A percentile compares a stretch with the other conserved stretches of the same genome.
Evolutionary conservation across 1,140 invertebrate genomes (phyloP).

Genomic region (Rhagoletis zephyria): DNA sequence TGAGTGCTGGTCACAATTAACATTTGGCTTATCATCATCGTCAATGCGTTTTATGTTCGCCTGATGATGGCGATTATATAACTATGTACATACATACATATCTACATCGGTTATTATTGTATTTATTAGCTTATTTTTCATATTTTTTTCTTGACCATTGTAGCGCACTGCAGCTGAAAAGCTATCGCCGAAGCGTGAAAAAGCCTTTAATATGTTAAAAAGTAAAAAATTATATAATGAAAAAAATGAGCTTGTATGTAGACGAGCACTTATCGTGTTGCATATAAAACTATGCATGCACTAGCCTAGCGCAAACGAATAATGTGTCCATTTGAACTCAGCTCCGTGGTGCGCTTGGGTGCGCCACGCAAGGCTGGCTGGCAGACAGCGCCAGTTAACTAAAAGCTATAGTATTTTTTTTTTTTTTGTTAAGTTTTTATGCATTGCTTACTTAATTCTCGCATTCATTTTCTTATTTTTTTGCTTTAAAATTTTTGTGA

Average conservation of each 20-base stretch:
- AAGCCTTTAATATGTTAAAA: constrained; percentile 49
- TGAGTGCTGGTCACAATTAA: constrained; percentile 40
- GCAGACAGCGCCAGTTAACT: constrained; percentile 2
- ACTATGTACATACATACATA: neutral
- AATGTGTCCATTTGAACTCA: constrained; percentile 40
- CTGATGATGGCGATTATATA: constrained; percentile 10
- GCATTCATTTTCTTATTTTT: neutral
- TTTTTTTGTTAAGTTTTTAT: neutral
- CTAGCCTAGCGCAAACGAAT: neutral
- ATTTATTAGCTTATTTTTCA: constrained; percentile 15
- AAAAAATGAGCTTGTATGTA: neutral
- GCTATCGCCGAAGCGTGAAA: constrained; percentile 5
- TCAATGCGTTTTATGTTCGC: constrained; percentile 29
- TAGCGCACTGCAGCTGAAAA: neutral
- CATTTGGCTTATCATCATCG: constrained; percentile 47
- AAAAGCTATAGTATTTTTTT: neutral
- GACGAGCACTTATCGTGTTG: neutral
- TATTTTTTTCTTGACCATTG: neutral
- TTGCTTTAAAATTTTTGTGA: neutral
- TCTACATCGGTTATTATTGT: neutral
- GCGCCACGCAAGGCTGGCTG: neutral
- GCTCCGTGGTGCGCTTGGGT: constrained; percentile 14
- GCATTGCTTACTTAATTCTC: constrained; percentile 37
- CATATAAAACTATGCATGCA: neutral
- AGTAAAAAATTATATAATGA: neutral